phyloP scores from a whole-genome alignment of 2,888 invertebrate genomes.

The Drosophila barbarae region DNA sequence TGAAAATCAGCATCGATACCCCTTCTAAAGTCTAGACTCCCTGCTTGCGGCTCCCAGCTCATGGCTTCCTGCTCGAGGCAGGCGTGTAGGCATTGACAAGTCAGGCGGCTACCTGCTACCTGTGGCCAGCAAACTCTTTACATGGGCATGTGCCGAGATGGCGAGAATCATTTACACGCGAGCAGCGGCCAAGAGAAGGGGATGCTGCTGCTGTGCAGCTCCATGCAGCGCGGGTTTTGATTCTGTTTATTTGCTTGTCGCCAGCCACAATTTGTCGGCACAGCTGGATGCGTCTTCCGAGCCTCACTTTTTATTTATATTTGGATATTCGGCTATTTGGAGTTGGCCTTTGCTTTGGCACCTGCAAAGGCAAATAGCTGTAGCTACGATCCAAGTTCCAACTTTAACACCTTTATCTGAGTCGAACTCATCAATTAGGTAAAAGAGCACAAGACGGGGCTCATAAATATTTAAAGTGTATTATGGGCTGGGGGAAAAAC shows the following conservation, averaged over 20 bases:
- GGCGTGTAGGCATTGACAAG: constrained; percentile 73
- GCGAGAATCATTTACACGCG: constrained; percentile 72
- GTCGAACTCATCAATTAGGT: constrained; percentile 71
- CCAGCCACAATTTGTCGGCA: constrained; percentile 71
- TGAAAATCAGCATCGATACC: neutral
- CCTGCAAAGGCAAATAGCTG: constrained; percentile 51
- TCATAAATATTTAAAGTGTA: constrained; percentile 71
- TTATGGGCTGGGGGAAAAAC: constrained; percentile 10
- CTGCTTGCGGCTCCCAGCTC: constrained; percentile 18
- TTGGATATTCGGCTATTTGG: constrained; percentile 25
- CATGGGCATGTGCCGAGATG: constrained; percentile 54
- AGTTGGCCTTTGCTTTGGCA: constrained; percentile 53
- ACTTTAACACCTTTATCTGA: constrained; percentile 58
- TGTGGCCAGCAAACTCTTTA: constrained; percentile 23
- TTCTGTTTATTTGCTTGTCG: constrained; percentile 76
- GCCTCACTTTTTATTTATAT: constrained; percentile 4
- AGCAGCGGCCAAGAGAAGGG: constrained; percentile 29
- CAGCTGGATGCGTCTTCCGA: constrained; percentile 62
- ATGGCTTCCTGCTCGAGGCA: constrained; percentile 36
- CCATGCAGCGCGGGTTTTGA: constrained; percentile 59
- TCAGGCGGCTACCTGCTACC: constrained; percentile 61
- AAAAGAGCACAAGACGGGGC: constrained; percentile 57
- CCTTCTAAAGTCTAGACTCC: constrained; percentile 1
- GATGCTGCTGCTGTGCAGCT: constrained; percentile 16
- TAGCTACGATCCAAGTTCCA: constrained; percentile 1